Evolutionary conservation across 2,888 invertebrate species (phyloP).

Genomic region (Eubasilissa splendida): DNA sequence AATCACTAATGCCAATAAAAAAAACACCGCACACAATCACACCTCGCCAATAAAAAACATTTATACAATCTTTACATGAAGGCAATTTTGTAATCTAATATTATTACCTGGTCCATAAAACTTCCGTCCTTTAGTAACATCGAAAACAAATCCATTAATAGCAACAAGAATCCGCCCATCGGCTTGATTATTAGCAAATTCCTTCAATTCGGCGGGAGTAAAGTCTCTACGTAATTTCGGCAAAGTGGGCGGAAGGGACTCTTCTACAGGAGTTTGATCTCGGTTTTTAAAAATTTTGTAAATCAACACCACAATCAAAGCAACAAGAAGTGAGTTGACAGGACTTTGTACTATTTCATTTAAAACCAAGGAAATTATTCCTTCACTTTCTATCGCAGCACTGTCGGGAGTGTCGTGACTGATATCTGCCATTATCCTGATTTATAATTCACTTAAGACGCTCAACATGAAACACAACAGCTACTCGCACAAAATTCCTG

Average conservation of each 20-base stretch:
- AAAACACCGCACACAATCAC: no score
- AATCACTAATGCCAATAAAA: no score
- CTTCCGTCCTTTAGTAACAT: conserved; percentile 90
- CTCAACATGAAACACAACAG: conserved; percentile 18
- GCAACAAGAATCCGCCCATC: conserved; percentile 93
- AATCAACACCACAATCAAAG: conserved; percentile 76
- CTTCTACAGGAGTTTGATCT: conserved; percentile 64
- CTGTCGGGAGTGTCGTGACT: conserved; percentile 25
- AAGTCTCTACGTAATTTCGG: conserved; percentile 93
- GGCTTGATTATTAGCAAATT: conserved; percentile 88
- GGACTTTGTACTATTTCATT: conserved; percentile 76
- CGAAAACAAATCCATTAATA: conserved; percentile 95
- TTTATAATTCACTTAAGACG: neutral
- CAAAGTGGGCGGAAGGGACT: conserved; percentile 67
- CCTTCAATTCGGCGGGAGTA: conserved; percentile 87
- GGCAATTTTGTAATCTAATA: no score
- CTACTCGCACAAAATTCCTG: neutral
- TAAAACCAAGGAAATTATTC: conserved; percentile 65
- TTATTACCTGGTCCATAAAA: conserved; percentile 94
- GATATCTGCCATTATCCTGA: conserved; percentile 43
- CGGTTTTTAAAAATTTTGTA: conserved; percentile 77
- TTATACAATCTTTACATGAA: neutral
- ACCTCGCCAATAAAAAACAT: no score
- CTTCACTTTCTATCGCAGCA: conserved; percentile 54
- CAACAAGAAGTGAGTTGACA: conserved; percentile 77